Evolutionary conservation across 1,140 invertebrate species (phyloP).

Genomic region (Streblospio benedicti): DNA sequence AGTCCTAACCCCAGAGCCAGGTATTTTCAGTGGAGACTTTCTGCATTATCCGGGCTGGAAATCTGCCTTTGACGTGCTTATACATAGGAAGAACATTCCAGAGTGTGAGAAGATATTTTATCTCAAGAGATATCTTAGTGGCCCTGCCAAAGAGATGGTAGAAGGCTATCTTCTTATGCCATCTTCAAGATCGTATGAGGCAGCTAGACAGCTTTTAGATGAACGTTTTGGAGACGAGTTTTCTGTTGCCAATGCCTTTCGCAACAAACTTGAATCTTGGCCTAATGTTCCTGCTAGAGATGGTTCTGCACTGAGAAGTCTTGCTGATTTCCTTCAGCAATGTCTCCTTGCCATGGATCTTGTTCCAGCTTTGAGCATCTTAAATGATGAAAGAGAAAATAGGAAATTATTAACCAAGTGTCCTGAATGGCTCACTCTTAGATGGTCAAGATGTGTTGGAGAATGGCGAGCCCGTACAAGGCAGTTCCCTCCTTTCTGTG

Average conservation of each 20-base stretch:
- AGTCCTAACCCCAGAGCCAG: slow-evolving; percentile 22
- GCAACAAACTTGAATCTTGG: not conserved
- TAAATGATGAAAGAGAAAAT: slow-evolving; percentile 24
- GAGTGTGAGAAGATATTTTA: not conserved
- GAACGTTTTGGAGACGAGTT: not conserved
- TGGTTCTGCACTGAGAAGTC: slow-evolving; percentile 8
- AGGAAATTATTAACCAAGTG: slow-evolving; percentile 20
- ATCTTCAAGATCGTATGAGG: too few species aligned
- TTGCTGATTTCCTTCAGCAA: slow-evolving; percentile 22
- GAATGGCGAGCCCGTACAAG: not conserved
- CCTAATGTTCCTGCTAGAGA: slow-evolving; percentile 15
- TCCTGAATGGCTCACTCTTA: slow-evolving; percentile 21
- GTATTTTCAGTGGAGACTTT: slow-evolving; percentile 21
- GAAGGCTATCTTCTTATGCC: slow-evolving; percentile 7
- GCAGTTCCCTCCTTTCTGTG: slow-evolving; percentile 17
- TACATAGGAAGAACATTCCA: not conserved
- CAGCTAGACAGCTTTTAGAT: not conserved
- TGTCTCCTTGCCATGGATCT: slow-evolving; percentile 17
- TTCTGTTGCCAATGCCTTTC: slow-evolving; percentile 6
- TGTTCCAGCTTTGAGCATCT: slow-evolving; percentile 10
- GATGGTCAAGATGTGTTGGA: slow-evolving; percentile 18
- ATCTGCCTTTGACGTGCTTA: slow-evolving; percentile 1
- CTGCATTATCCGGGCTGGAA: slow-evolving; percentile 14
- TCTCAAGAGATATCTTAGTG: slow-evolving; percentile 9
- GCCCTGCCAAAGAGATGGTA: slow-evolving; percentile 6